phyloP scores from a whole-genome alignment of 2,113 vertebrate genomes.

The Rhynchomys soricoides region DNA sequence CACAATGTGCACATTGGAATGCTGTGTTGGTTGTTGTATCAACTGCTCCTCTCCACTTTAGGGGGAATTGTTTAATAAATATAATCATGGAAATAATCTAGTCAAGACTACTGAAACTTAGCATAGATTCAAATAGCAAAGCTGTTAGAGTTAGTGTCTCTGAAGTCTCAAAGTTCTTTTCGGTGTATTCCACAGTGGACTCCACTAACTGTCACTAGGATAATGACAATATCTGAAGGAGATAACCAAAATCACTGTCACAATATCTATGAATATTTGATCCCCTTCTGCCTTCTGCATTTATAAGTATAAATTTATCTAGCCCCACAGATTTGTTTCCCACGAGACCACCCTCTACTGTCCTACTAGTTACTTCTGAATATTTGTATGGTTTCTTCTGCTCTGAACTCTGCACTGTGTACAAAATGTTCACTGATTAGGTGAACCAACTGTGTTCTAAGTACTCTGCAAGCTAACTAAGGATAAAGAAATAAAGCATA shows the following conservation, averaged over 20 bases:
- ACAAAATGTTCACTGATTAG: conserved; percentile 11
- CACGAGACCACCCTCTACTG: background rate
- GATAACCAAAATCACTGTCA: background rate
- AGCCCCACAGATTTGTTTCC: background rate
- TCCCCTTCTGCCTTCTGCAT: background rate
- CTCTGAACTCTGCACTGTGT: conserved; percentile 39
- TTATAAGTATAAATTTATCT: background rate
- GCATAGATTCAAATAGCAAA: conserved; percentile 8
- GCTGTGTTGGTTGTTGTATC: conserved; percentile 10
- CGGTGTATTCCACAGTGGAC: background rate
- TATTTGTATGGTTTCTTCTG: background rate
- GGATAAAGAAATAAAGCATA: background rate
- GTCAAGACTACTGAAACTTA: conserved; percentile 16
- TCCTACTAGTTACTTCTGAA: background rate
- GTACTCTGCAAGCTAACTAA: background rate
- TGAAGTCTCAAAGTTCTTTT: conserved; percentile 14
- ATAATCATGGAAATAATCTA: conserved; percentile 37
- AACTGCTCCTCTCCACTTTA: conserved; percentile 33
- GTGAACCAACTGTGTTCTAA: conserved; percentile 17
- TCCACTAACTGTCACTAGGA: background rate
- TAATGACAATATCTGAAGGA: background rate
- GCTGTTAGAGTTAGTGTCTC: conserved; percentile 9
- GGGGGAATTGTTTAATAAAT: conserved; percentile 28
- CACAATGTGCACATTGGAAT: background rate
- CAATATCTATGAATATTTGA: background rate